Evolutionary conservation across 2,888 invertebrate species (phyloP).

Genomic region (Flexamia atlantica): DNA sequence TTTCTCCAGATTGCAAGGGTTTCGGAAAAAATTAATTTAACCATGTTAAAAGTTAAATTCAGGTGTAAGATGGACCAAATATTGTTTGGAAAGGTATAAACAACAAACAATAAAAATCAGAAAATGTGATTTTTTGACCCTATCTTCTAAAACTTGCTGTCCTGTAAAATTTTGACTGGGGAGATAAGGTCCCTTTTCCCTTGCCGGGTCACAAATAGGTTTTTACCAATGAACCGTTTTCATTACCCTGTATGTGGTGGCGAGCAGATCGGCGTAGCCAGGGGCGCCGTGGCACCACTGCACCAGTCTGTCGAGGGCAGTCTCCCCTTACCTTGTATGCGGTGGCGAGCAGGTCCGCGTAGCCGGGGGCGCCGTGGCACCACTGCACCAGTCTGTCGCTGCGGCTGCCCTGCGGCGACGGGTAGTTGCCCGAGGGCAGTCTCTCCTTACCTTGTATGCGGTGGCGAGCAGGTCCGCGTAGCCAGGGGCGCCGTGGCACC

Average conservation of each 20-base stretch:
- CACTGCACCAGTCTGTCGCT: constrained; percentile 91
- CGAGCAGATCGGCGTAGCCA: constrained; percentile 86
- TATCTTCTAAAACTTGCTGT: no score
- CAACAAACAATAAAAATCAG: no score
- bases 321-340: constrained; percentile 83
- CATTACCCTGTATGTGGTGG: constrained; percentile 82
- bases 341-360: constrained; percentile 83
- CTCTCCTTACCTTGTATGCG: constrained; percentile 81
- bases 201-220: constrained; percentile 73
- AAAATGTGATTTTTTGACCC: no score
- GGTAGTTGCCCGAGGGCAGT: constrained; percentile 82
- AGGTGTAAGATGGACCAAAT: no score
- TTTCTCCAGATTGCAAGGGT: no score
- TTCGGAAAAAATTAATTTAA: no score
- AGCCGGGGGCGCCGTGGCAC: constrained; percentile 97
- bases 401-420: constrained; percentile 78
- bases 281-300: constrained; percentile 98
- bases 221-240: constrained; percentile 81
- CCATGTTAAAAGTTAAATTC: no score
- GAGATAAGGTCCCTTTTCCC: no score
- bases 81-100: no score
- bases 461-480: constrained; percentile 84
- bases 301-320: constrained; percentile 86
- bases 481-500: constrained; percentile 97
- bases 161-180: no score